Evolutionary conservation across 1,140 invertebrate genomes (phyloP).

Genomic region (Aphis gossypii): DNA sequence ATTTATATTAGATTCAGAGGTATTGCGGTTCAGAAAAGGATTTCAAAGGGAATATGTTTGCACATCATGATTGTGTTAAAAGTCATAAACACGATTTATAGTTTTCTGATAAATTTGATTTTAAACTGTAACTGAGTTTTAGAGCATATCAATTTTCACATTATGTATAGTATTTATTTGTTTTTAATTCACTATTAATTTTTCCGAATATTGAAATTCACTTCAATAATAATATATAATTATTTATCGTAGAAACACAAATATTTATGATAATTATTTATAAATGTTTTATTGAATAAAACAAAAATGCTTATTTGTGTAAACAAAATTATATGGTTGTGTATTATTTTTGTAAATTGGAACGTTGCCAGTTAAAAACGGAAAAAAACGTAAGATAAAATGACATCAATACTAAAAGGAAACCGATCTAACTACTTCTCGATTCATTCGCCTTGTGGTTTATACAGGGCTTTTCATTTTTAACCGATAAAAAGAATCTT

Average conservation of each 20-base stretch:
- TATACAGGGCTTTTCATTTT: neutral
- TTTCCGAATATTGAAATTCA: neutral
- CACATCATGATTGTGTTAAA: neutral
- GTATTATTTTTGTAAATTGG: neutral
- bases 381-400: neutral
- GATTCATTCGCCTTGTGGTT: neutral
- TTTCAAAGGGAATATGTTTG: slow-evolving; percentile 18
- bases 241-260: neutral
- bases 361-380: neutral
- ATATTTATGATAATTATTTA: neutral
- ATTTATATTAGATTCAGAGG: slow-evolving; percentile 2
- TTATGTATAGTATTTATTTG: neutral
- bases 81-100: neutral
- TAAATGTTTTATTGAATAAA: neutral
- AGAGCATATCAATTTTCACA: neutral
- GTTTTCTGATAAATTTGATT: neutral
- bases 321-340: neutral
- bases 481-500: neutral
- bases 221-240: neutral
- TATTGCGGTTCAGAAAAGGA: neutral
- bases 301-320: neutral
- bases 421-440: neutral
- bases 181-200: neutral
- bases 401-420: neutral
- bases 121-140: neutral